These are phyloP conservation scores for Aphidius colemani DNA, from an alignment of 2,888 invertebrate species.

Conservation along the genomic window DNA sequence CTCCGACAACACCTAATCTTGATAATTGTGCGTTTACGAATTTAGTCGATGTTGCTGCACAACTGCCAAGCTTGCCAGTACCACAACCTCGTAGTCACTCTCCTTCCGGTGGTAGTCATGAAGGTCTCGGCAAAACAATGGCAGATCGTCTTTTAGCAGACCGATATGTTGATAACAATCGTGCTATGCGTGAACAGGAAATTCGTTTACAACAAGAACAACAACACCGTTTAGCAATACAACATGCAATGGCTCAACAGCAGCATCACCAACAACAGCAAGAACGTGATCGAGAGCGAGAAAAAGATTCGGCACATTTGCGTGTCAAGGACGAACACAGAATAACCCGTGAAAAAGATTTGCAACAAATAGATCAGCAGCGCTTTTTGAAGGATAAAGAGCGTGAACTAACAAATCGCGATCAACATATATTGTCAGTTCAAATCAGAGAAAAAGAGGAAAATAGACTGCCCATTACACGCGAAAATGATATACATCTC, in stretches of 20 bases:
- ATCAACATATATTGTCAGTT: conserved; percentile 53
- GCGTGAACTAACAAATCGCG: conserved; percentile 48
- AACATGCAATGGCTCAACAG: conserved; percentile 51
- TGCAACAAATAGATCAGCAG: conserved; percentile 46
- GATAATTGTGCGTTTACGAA: conserved; percentile 78
- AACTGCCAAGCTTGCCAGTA: conserved; percentile 86
- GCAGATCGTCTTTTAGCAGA: conserved; percentile 57
- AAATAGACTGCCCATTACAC: conserved; percentile 44
- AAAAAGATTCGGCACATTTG: conserved; percentile 47
- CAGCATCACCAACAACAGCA: conserved; percentile 46
- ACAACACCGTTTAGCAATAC: conserved; percentile 54
- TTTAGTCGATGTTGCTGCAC: conserved; percentile 88
- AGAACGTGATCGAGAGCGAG: conserved; percentile 46
- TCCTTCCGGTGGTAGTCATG: conserved; percentile 55
- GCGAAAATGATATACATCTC: conserved; percentile 50
- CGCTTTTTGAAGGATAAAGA: conserved; percentile 51
- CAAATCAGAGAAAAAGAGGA: conserved; percentile 51
- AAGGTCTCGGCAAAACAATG: conserved; percentile 65
- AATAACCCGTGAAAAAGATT: conserved; percentile 54
- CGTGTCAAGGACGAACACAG: conserved; percentile 52
- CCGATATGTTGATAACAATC: conserved; percentile 49
- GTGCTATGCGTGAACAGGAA: conserved; percentile 62
- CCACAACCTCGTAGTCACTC: conserved; percentile 62
- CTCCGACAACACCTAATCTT: conserved; percentile 67
- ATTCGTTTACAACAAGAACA: conserved; percentile 62